Conservation (phyloP, 2,113 vertebrate species). For the Macaca nemestrina region DNA sequence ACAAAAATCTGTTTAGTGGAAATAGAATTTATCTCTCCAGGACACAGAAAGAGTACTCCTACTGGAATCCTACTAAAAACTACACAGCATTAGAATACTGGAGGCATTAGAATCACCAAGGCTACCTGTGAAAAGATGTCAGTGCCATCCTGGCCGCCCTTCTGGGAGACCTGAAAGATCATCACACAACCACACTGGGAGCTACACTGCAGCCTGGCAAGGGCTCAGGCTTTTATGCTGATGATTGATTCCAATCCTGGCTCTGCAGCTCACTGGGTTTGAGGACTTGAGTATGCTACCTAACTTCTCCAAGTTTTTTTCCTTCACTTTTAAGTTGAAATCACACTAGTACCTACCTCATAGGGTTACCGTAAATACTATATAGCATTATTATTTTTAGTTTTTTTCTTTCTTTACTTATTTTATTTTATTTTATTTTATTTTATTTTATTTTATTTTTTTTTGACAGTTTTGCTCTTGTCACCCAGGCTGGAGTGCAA, state of each 20-base stretch:
- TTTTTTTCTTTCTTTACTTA: not conserved
- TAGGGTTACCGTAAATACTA: not conserved
- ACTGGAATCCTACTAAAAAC: not conserved
- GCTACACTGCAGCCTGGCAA: accelerated
- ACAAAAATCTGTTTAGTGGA: not conserved
- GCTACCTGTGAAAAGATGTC: not conserved
- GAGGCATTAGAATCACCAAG: not conserved
- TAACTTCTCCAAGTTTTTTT: not conserved
- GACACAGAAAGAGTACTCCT: not conserved
- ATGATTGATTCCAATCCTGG: not conserved
- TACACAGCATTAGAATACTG: not conserved
- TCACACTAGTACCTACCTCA: not conserved
- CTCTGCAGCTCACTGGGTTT: not conserved
- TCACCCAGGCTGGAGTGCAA: no score
- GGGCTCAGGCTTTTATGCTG: accelerated
- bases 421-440: no score
- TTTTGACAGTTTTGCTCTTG: no score
- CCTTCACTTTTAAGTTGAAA: not conserved
- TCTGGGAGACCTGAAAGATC: not conserved
- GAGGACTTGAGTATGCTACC: not conserved
- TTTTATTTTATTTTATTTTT: no score
- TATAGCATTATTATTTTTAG: not conserved
- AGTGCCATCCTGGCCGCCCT: not conserved
- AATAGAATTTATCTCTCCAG: not conserved
- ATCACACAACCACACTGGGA: not conserved